Evolutionary conservation across 2,888 invertebrate species (phyloP).

Genomic region (Cantharis lateralis): DNA sequence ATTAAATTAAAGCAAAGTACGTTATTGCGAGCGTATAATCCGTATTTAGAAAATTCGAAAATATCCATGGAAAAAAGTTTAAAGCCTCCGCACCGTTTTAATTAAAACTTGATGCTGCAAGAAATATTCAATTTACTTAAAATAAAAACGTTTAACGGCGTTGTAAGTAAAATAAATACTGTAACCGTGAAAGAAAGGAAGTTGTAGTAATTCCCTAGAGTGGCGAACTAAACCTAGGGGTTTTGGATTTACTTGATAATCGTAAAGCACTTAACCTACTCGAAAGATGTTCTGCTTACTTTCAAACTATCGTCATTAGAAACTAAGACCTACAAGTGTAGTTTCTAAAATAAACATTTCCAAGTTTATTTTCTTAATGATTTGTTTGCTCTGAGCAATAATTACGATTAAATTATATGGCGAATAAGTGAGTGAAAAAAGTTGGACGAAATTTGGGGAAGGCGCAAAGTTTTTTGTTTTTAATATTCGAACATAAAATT

Average conservation of each 20-base stretch:
- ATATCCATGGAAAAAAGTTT: background rate
- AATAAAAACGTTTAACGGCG: background rate
- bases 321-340: slow-evolving; percentile 9
- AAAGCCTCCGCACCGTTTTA: background rate
- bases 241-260: slow-evolving; percentile 14
- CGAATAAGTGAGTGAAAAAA: background rate
- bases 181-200: slow-evolving; percentile 8
- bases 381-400: background rate
- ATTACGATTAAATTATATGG: background rate
- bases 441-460: background rate
- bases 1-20: background rate
- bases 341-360: slow-evolving; percentile 19
- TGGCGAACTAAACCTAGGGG: slow-evolving; percentile 14
- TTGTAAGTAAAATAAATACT: background rate
- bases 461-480: background rate
- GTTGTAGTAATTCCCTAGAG: slow-evolving; percentile 26
- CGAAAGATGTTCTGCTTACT: slow-evolving; percentile 26
- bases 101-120: background rate
- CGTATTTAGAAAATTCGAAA: background rate
- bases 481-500: background rate
- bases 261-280: slow-evolving; percentile 12
- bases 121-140: background rate
- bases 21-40: background rate
- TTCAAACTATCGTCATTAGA: slow-evolving; percentile 32
- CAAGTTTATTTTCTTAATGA: background rate